Percentiles rank a stretch among this genome's conserved stretches.
phyloP scores from a whole-genome alignment of 2,888 invertebrate species.

The Girardia tigrina region DNA sequence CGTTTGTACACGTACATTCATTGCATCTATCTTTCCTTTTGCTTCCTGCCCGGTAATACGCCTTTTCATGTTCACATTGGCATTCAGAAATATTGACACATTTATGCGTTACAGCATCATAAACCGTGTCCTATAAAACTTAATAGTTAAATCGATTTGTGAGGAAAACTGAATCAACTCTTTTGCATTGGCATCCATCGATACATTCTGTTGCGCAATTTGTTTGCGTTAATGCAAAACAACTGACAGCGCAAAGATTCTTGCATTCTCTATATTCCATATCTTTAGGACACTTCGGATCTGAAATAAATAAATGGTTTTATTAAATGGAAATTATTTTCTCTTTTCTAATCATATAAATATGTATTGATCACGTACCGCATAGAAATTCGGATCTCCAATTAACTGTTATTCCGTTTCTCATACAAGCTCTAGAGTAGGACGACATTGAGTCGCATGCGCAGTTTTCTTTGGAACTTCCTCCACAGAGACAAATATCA shows the following conservation, averaged over 20 bases:
- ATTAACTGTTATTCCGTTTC: background rate
- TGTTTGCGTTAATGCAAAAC: conserved; percentile 5
- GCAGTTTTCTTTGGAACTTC: conserved; percentile 24
- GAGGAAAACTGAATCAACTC: background rate
- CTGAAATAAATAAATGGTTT: too few species aligned
- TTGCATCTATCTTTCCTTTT: conserved; percentile 38
- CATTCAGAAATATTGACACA: conserved; percentile 38
- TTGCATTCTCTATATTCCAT: conserved; percentile 34
- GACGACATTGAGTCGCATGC: conserved; percentile 29
- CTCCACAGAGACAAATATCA: conserved; percentile 32
- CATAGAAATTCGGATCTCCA: conserved; percentile 27
- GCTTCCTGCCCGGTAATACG: conserved; percentile 36
- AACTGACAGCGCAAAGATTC: conserved; percentile 30
- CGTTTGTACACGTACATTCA: conserved; percentile 36
- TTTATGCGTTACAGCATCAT: background rate
- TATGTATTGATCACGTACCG: background rate
- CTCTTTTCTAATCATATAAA: background rate
- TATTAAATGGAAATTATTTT: too few species aligned
- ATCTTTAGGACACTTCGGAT: conserved; percentile 17
- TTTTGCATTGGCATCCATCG: conserved; percentile 36
- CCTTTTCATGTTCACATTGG: conserved; percentile 38
- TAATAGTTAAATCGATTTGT: background rate
- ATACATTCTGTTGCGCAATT: conserved; percentile 34
- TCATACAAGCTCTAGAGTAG: conserved; percentile 30
- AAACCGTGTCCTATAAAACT: background rate